phyloP scores from a whole-genome alignment of 2,797 vertebrate species.

The Poecilia picta region DNA sequence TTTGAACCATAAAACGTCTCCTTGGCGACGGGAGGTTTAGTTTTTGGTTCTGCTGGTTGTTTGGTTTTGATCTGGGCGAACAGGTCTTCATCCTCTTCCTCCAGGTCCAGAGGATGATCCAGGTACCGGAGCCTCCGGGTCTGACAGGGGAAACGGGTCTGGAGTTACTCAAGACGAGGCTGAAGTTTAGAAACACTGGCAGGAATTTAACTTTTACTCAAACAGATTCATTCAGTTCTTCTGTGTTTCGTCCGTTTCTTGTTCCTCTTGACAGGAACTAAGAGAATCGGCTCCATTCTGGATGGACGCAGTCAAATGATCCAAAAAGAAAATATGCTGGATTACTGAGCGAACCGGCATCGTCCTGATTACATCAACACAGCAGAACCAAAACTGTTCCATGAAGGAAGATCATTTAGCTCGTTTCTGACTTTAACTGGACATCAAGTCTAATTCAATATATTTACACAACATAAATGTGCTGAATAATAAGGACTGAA shows the following conservation, averaged over 20 bases:
- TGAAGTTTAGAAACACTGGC: background rate
- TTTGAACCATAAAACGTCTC: background rate
- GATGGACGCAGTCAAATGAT: background rate
- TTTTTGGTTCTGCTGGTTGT: conserved; percentile 1
- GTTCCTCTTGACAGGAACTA: background rate
- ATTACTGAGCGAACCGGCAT: background rate
- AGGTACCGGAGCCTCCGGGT: conserved; percentile 31
- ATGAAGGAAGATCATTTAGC: background rate
- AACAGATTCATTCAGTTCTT: background rate
- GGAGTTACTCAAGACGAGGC: background rate
- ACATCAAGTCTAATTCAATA: background rate
- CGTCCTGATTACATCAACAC: background rate
- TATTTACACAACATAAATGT: background rate
- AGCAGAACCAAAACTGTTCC: background rate
- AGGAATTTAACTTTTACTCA: background rate
- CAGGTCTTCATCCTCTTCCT: conserved; percentile 30
- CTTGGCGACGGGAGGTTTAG: background rate
- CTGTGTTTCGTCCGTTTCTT: background rate
- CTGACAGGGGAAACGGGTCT: background rate
- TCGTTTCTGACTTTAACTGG: background rate
- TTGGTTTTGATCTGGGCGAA: conserved; percentile 1
- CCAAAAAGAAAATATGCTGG: background rate
- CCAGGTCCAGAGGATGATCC: conserved; percentile 41
- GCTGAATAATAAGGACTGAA: background rate
- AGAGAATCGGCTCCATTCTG: background rate